Base-by-base conservation (phyloP, 2,888 invertebrate genomes). In the Eupithecia inturbata region DNA sequence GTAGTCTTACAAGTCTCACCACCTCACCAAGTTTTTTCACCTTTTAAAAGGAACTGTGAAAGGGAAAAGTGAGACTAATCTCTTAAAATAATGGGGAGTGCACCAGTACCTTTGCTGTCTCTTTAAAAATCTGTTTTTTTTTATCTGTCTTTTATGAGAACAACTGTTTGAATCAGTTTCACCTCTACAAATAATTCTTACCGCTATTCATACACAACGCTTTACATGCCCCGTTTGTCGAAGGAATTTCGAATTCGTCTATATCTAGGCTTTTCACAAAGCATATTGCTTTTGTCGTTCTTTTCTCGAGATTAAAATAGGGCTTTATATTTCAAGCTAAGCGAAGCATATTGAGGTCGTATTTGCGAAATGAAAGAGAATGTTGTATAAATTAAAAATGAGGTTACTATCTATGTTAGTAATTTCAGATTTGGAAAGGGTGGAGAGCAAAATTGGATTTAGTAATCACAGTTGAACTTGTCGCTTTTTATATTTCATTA, bases 161-260 rank as follows among this genome's bases (percentile, higher is more conserved):
- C 7, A 49, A 41, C 16, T 16, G n/a, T 28, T 26, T 10, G 28
- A 12, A 26, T 41, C 4, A 39, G 45, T 70, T 73, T 67, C 70
- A 60, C 22, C 62, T 70, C 73, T 62, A 73, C 7, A 16, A 60
- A 62, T 33, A 19, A 31, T 41, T 74, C 63, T 16, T 22, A 22
- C 10, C 22, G 53, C 70, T 64, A 45, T 68, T 73, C 67, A 62
- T 63, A 67, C 67, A 67, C 71, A 26, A 71, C 41, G 71, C 3
- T 60, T 67, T 68, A 49, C 68, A 68, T 71, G 74, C 68, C 68
- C 68, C 68, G 74, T 68, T 74, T 68, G 71, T 64, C 39, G 28
- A 63, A 71, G 60, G 36, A 68, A 68, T 66, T 74, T 71, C 68
- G 31, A 62, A 62, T 41, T 70, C 16, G 57, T 57, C 57, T 57